Base-by-base conservation (phyloP, 2,797 vertebrate genomes). In the Microctenopoma stevenorrisi region DNA sequence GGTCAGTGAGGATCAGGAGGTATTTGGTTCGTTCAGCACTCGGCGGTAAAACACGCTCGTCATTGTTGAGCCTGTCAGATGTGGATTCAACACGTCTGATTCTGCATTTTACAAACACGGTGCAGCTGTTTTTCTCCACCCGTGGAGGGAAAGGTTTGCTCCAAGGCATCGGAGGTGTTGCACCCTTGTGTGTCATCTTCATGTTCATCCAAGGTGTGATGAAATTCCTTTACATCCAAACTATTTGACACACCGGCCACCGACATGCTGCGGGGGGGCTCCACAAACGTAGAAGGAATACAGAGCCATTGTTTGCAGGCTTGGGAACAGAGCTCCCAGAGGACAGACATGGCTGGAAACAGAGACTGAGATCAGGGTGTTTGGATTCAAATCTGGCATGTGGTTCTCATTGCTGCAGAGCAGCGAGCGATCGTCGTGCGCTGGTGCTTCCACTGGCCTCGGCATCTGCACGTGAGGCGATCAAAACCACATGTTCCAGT, bases 401-500 rank as follows among this genome's bases (percentile, higher is more conserved):
- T 91, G 90, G 75, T 90, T 91, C 73, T 88, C 81, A 73, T 89
- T 91, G 83, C 81, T 51, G 52, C 63, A 78, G 81, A 35, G 13
- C 48, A 87, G 84, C 84, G 79, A 89, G 83, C 43, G 80, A 90
- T 88, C 56, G 63, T 71, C 79, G 78, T 81, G 81, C 67, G 64
- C 74, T 76, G 76, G 72, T 62, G 87, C 88, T 90, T 91, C 87
- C 83, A 87, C 83, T 72, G 82, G 89, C 75, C 86, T 44, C 48
- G 35, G 77, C 66, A 6, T 53, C 77, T 62, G 76, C 88, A 93
- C 86, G 84, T 88, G 90, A 90, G 90, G 70, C 46, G 78, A 93
- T 93, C 76, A 79, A 87, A 91, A 93, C 86, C 93, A 92, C 84
- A 92, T 94, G 93, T 85, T 90, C 75, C 84, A 74, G 76, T 72